phyloP scores from a whole-genome alignment of 2,797 vertebrate genomes.

The Periophthalmus magnuspinnatus region DNA sequence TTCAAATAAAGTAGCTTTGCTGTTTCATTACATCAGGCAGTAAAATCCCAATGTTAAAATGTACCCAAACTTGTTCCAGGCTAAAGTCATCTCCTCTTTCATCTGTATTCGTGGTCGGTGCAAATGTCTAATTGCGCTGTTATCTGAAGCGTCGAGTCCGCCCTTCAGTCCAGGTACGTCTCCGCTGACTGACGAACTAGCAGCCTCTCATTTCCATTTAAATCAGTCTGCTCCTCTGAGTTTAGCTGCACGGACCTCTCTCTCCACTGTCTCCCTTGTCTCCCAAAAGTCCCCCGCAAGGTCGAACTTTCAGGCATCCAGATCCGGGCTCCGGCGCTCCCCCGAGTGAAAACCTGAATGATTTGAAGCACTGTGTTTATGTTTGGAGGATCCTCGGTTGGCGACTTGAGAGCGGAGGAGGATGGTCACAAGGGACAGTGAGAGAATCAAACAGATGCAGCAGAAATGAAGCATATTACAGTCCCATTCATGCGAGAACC shows the following conservation, averaged over 20 bases:
- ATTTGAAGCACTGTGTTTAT: slow-evolving; percentile 6
- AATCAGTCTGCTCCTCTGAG: slow-evolving; percentile 13
- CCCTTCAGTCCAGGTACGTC: slow-evolving; percentile 16
- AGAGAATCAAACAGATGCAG: slow-evolving; percentile 1
- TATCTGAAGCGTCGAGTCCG: slow-evolving; percentile 15
- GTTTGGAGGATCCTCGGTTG: not conserved
- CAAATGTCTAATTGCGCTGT: slow-evolving; percentile 13
- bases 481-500: not conserved
- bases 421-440: not conserved
- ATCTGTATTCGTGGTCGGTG: slow-evolving; percentile 8
- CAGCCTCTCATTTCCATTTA: slow-evolving; percentile 19
- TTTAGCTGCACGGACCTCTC: slow-evolving; percentile 4
- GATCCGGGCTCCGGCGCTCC: not conserved
- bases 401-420: not conserved
- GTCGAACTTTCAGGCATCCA: slow-evolving; percentile 10
- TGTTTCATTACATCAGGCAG: not conserved
- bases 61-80: not conserved
- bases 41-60: not conserved
- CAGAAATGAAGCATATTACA: slow-evolving; percentile 8
- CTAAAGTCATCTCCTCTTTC: slow-evolving; percentile 1
- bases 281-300: not conserved
- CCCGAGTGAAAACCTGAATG: not conserved
- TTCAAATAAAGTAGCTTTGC: not conserved
- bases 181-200: slow-evolving; percentile 15
- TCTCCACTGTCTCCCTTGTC: not conserved